Conservation (phyloP, 2,113 vertebrate species). For the Emydocephalus ijimae region DNA sequence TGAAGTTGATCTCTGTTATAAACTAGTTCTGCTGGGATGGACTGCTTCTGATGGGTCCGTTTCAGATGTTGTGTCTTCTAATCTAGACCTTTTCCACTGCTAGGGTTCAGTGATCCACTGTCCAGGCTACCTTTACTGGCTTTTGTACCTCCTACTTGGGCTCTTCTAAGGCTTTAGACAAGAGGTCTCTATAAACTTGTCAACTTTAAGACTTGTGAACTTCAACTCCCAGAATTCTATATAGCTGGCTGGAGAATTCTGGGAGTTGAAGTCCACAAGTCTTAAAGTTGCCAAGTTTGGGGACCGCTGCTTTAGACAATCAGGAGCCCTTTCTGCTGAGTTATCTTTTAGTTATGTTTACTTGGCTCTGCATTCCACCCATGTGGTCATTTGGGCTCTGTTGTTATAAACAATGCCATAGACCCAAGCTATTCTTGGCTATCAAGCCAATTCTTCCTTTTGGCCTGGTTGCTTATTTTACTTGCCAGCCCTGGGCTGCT, state of each 20-base stretch:
- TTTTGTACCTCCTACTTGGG: neutral
- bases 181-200: too few species aligned
- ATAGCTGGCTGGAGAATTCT: too few species aligned
- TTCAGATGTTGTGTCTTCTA: neutral
- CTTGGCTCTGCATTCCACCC: neutral
- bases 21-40: neutral
- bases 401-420: neutral
- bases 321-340: neutral
- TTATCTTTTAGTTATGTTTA: neutral
- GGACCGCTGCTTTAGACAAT: neutral
- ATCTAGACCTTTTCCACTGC: neutral
- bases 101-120: neutral
- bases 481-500: neutral
- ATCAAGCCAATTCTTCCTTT: neutral
- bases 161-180: neutral
- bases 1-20: neutral
- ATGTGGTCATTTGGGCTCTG: neutral
- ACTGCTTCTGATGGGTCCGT: neutral
- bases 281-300: too few species aligned
- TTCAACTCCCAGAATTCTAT: too few species aligned
- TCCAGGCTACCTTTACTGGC: neutral
- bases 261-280: too few species aligned
- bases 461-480: neutral
- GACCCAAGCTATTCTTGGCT: neutral
- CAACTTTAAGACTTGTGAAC: too few species aligned